Evolutionary conservation across 1,140 invertebrate genomes (phyloP), one percentile per base, ranked within the genome.

Genomic region (Heliconius congener): DNA sequence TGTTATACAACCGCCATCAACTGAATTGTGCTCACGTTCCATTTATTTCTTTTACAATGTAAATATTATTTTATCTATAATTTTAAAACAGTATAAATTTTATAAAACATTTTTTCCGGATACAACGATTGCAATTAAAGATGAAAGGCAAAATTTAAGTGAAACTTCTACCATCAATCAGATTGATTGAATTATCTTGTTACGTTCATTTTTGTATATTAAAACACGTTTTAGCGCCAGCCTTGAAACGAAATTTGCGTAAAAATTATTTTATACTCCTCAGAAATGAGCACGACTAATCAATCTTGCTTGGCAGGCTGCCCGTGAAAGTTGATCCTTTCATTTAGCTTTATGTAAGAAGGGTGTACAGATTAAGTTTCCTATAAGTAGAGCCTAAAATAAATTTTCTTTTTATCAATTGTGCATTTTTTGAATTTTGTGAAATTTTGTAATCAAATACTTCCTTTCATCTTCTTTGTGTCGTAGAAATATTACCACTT

Each of bases 321-420:
- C 23, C 60, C 5, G 9, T 66, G 60, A 30, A 66, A 27, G 23
- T 66, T 66, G 60, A 66, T 66, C 60, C 60, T 66, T 66, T 66
- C 27, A 66, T 30, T 66, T 66, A 66, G 60, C 60, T 66, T 46
- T 66, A 66, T 66, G 60, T 66, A 66, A 60, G 60, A 16, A 66
- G 60, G 27, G 13, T 66, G 60, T 30, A 27, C 23, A 30, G 13
- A 66, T 66, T 30, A 27, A 30, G 11, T 13, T 5, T 60, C 8
- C 19, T 23, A 60, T 23, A 9, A 60, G 2, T 27, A 46, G 3
- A 16, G 13, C 13, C 13, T 46, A 46, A 60, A 60, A n/a, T 55
- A 55, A 19, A 55, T 18, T 6, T 18, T 55, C n/a, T 19, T 55
- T n/a, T 37, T 37, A 37, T 37, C 34, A 37, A 37, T 37, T n/a